Base-by-base conservation (phyloP, 2,797 vertebrate species). In the Etheostoma nigrum region DNA sequence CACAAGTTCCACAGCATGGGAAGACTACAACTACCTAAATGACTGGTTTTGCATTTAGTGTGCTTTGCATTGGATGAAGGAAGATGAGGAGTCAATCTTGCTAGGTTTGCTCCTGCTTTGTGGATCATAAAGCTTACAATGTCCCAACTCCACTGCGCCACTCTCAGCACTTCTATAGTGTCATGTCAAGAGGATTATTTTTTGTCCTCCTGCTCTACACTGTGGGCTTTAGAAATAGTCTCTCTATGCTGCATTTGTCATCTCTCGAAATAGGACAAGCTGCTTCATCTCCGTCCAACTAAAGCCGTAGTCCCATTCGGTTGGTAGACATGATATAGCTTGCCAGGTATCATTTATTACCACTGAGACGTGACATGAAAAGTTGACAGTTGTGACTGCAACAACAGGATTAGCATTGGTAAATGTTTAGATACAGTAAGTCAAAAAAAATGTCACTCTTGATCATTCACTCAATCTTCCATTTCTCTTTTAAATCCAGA, bases 221-320 rank as follows among this genome's bases (percentile, higher is more conserved):
- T 42, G 75, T 73, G 21, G 42, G 77, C 70, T 87, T 74, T 54
- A 78, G 72, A 84, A 85, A 85, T 72, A 83, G 74, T 18, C 60
- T 61, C 61, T 82, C 60, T 58, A 52, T 74, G 71, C 67, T 68
- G 71, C 86, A 88, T 88, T 87, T 87, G 72, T 85, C 85, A 54
- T 79, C 66, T 76, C 78, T 84, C 57, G 67, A 74, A 92, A 87
- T 85, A 87, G 82, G 66, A 82, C 62, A 47, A 44, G 76, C 75
- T 30, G 49, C 83, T 84, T 78, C 59, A 74, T 87, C 68, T 70
- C 65, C 62, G 75, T 82, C 79, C 76, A 74, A 5, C 63, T 49
- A 27, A 44, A 72, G 61, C 66, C 54, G 62, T 15, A 42, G 55
- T 85, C 66, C 64, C 71, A 70, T 78, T 79, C 45, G 47, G 59